These are phyloP conservation scores for Drosophila ercepeae DNA, from an alignment of 1,140 invertebrate species.

Conservation along the genomic window DNA sequence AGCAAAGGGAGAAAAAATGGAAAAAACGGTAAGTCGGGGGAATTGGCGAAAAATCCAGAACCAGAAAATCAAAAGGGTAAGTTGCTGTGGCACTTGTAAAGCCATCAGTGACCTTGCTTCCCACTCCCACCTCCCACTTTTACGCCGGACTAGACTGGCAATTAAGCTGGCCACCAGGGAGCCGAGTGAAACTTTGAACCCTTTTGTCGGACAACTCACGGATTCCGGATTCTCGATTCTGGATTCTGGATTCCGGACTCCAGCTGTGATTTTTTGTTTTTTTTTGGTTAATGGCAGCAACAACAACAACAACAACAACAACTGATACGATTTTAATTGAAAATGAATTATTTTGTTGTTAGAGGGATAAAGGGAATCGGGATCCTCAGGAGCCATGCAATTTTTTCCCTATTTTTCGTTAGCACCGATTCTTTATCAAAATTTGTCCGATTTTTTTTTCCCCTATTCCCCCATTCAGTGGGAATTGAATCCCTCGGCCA, in stretches of 20 bases:
- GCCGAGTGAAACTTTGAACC: slow-evolving; percentile 41
- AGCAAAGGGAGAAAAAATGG: slow-evolving; percentile 1
- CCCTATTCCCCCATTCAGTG: slow-evolving; percentile 4
- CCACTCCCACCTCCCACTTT: neutral
- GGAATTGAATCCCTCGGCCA: slow-evolving; percentile 1
- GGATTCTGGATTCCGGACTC: slow-evolving; percentile 6
- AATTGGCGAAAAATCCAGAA: neutral
- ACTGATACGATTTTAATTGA: slow-evolving; percentile 82
- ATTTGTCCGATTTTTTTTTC: neutral
- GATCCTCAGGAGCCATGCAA: slow-evolving; percentile 19
- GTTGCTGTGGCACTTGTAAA: slow-evolving; percentile 24
- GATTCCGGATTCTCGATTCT: slow-evolving; percentile 7
- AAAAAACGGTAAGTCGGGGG: neutral
- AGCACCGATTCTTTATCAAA: too few species aligned
- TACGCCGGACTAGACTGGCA: slow-evolving; percentile 16
- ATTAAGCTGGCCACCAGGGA: slow-evolving; percentile 37
- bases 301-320: slow-evolving; percentile 38
- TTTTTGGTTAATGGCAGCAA: slow-evolving; percentile 53
- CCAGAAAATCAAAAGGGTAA: slow-evolving; percentile 23
- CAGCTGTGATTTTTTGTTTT: slow-evolving; percentile 35
- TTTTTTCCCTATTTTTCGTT: neutral
- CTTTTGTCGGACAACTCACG: slow-evolving; percentile 15
- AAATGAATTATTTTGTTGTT: slow-evolving; percentile 82
- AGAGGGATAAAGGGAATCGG: slow-evolving; percentile 37
- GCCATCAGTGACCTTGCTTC: slow-evolving; percentile 45